These are phyloP conservation scores for Morphnarchus princeps DNA, from an alignment of 2,113 vertebrate species.

Conservation along the genomic window DNA sequence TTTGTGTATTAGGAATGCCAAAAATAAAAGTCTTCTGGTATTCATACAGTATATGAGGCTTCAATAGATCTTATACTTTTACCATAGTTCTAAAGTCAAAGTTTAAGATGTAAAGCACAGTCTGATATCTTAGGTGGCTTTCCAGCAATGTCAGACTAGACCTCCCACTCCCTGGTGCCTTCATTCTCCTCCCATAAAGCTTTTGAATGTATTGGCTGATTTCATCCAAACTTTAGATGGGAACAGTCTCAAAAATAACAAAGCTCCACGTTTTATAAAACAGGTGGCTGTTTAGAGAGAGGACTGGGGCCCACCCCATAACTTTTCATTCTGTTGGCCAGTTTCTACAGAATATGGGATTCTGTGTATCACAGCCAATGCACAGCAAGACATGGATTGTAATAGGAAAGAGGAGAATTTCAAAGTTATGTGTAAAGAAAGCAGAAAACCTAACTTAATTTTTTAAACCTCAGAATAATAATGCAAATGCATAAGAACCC, in stretches of 20 bases:
- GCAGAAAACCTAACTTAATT: background rate
- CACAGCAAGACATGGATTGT: background rate
- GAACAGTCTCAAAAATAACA: background rate
- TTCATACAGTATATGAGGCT: background rate
- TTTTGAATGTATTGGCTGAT: background rate
- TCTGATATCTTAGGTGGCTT: background rate
- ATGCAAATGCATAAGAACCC: background rate
- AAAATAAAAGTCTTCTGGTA: background rate
- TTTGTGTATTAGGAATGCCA: background rate
- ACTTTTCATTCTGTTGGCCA: background rate
- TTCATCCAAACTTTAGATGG: background rate
- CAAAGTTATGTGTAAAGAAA: background rate
- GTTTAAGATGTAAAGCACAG: background rate
- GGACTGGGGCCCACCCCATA: background rate
- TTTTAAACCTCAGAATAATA: background rate
- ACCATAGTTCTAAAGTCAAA: background rate
- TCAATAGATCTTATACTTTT: background rate
- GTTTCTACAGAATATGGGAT: background rate
- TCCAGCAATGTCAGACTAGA: background rate
- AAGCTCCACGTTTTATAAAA: background rate
- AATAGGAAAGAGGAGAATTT: background rate
- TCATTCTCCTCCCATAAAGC: background rate
- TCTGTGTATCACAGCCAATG: background rate
- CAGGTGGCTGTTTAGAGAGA: background rate
- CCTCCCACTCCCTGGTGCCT: background rate